Conservation (phyloP, 2,113 vertebrate genomes). For the Epinephelus lanceolatus region DNA sequence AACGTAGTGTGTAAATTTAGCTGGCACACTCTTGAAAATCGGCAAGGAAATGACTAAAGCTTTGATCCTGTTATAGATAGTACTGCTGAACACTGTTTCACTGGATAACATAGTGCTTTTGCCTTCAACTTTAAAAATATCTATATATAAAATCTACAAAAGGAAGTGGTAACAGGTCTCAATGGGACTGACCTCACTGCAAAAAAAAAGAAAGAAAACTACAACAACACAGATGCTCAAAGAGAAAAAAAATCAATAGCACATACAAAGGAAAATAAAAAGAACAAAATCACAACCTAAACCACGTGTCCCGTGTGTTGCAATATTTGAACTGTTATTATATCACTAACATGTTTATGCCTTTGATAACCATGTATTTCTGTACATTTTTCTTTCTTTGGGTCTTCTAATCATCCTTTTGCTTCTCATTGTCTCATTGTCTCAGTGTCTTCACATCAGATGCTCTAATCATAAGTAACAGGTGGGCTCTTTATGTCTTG, state of each 20-base stretch:
- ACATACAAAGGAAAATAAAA: slow-evolving; percentile 36
- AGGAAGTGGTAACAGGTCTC: slow-evolving; percentile 41
- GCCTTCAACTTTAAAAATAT: slow-evolving; percentile 23
- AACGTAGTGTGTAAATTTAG: background rate
- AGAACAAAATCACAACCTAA: slow-evolving; percentile 34
- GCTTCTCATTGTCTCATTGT: background rate
- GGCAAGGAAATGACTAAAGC: background rate
- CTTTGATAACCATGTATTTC: background rate
- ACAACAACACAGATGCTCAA: slow-evolving; percentile 14
- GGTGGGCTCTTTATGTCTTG: background rate
- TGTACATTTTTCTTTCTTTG: background rate
- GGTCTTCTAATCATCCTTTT: background rate
- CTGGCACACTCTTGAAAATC: background rate
- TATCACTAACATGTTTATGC: background rate
- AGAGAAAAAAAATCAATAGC: slow-evolving; percentile 34
- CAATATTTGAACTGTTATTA: slow-evolving; percentile 13
- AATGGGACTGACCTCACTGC: slow-evolving; percentile 38
- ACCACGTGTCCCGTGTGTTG: slow-evolving; percentile 13
- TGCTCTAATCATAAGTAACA: slow-evolving; percentile 1
- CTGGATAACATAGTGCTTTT: slow-evolving; percentile 3
- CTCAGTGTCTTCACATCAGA: slow-evolving; percentile 8
- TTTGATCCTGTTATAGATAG: background rate
- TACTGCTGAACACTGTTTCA: background rate
- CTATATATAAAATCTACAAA: slow-evolving; percentile 3
- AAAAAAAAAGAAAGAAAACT: background rate